These are phyloP conservation scores for Drosophila rellima DNA, from an alignment of 2,888 invertebrate species.

Conservation along the genomic window DNA sequence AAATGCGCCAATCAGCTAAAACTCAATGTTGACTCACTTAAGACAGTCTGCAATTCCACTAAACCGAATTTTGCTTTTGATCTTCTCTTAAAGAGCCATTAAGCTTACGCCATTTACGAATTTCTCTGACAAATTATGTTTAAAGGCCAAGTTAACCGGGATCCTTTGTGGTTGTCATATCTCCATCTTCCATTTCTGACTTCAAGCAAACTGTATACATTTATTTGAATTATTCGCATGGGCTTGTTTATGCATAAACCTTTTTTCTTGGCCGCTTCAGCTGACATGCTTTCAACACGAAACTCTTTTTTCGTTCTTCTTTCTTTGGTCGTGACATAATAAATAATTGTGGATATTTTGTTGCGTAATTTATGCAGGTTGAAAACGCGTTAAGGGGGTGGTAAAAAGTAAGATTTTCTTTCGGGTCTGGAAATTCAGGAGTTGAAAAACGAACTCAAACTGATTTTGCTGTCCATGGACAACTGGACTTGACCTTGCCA, in stretches of 20 bases:
- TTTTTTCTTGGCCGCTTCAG: slow-evolving; percentile 37
- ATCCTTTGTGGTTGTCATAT: slow-evolving; percentile 34
- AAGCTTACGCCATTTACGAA: slow-evolving; percentile 48
- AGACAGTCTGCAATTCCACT: slow-evolving; percentile 14
- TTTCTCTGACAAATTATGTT: slow-evolving; percentile 62
- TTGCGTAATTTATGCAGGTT: slow-evolving; percentile 66
- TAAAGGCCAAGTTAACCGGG: slow-evolving; percentile 62
- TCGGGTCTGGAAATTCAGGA: neutral
- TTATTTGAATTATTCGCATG: slow-evolving; percentile 67
- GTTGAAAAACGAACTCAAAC: slow-evolving; percentile 1
- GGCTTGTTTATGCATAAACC: slow-evolving; percentile 53
- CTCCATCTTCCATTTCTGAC: slow-evolving; percentile 7
- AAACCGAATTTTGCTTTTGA: slow-evolving; percentile 7
- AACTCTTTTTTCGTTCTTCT: slow-evolving; percentile 33
- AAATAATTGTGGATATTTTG: slow-evolving; percentile 63
- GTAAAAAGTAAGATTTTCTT: slow-evolving; percentile 10
- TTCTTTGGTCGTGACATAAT: slow-evolving; percentile 54
- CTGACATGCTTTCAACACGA: slow-evolving; percentile 61
- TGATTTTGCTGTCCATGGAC: slow-evolving; percentile 35
- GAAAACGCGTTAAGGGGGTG: slow-evolving; percentile 25
- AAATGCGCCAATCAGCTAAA: slow-evolving; percentile 42
- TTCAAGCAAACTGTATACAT: slow-evolving; percentile 54
- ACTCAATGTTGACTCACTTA: slow-evolving; percentile 1
- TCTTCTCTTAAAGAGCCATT: slow-evolving; percentile 49
- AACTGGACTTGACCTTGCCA: slow-evolving; percentile 55